Percentiles rank a stretch among this genome's conserved stretches.
phyloP scores from a whole-genome alignment of 2,888 invertebrate species.

The Torymus aiolomorphi region DNA sequence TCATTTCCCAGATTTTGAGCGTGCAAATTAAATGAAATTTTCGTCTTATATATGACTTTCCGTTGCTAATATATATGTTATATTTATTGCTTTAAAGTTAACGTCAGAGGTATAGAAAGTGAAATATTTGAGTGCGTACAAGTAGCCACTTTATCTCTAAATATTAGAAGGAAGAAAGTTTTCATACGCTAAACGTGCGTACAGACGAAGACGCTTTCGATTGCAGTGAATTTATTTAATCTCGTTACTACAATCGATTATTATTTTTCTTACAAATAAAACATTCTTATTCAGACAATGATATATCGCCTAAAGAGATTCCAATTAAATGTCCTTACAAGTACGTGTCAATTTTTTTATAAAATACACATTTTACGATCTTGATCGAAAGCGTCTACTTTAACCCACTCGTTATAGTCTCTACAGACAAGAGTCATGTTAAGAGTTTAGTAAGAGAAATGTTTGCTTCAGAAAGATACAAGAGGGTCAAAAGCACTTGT shows the following conservation, averaged over 20 bases:
- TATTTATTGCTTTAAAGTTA: constrained; percentile 52
- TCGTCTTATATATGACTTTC: constrained; percentile 28
- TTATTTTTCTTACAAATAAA: constrained; percentile 20
- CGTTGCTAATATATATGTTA: constrained; percentile 16
- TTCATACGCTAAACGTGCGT: constrained; percentile 26
- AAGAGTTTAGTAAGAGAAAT: constrained; percentile 36
- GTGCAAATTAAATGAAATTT: constrained; percentile 16
- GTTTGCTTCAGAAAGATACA: constrained; percentile 37
- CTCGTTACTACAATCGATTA: not conserved
- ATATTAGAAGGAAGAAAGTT: constrained; percentile 26
- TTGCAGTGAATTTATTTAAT: constrained; percentile 15
- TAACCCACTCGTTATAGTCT: not conserved
- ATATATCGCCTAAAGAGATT: constrained; percentile 17
- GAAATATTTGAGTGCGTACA: constrained; percentile 42
- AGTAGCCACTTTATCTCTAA: constrained; percentile 20
- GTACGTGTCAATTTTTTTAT: constrained; percentile 18
- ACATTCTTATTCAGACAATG: constrained; percentile 19
- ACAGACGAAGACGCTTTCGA: constrained; percentile 46
- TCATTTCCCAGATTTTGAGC: constrained; percentile 4
- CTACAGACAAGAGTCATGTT: constrained; percentile 26
- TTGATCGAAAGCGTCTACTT: constrained; percentile 43
- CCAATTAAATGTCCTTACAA: not conserved
- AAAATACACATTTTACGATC: constrained; percentile 19
- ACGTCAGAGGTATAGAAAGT: constrained; percentile 41
- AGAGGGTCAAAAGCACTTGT: constrained; percentile 38